These are phyloP conservation scores for Leptinotarsa juncta DNA, from an alignment of 2,888 invertebrate species.

Conservation along the genomic window DNA sequence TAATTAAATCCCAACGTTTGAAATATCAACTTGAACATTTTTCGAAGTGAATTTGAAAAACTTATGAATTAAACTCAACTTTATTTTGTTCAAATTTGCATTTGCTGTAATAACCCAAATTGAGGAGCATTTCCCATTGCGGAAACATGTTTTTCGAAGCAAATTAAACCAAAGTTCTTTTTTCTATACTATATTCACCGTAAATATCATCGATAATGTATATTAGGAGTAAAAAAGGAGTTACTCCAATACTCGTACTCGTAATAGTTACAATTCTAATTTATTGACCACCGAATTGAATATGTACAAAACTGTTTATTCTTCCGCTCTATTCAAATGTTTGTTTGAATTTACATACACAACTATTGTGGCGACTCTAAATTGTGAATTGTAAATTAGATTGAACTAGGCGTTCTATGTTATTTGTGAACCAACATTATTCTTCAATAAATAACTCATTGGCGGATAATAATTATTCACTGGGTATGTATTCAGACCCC, in stretches of 20 bases:
- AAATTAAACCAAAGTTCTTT: too few species aligned
- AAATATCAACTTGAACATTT: too few species aligned
- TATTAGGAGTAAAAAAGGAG: not conserved
- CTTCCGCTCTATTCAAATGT: not conserved
- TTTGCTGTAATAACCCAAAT: too few species aligned
- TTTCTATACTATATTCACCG: too few species aligned
- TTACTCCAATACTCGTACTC: not conserved
- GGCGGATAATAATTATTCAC: not conserved
- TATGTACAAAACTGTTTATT: constrained; percentile 6
- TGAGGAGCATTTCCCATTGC: too few species aligned
- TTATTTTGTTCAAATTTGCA: too few species aligned
- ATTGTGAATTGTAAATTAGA: constrained; percentile 10
- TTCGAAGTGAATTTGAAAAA: too few species aligned
- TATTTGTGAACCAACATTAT: constrained; percentile 12
- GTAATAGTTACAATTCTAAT: not conserved
- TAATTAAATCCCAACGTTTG: too few species aligned
- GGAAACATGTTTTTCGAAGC: too few species aligned
- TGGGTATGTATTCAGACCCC: not conserved
- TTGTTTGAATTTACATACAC: constrained; percentile 11
- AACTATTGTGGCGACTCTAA: not conserved
- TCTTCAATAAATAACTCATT: constrained; percentile 12
- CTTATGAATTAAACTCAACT: too few species aligned
- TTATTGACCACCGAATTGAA: not conserved
- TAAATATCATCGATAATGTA: not conserved
- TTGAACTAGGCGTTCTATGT: constrained; percentile 5